phyloP scores from a whole-genome alignment of 2,797 vertebrate species.

The Crenichthys baileyi region DNA sequence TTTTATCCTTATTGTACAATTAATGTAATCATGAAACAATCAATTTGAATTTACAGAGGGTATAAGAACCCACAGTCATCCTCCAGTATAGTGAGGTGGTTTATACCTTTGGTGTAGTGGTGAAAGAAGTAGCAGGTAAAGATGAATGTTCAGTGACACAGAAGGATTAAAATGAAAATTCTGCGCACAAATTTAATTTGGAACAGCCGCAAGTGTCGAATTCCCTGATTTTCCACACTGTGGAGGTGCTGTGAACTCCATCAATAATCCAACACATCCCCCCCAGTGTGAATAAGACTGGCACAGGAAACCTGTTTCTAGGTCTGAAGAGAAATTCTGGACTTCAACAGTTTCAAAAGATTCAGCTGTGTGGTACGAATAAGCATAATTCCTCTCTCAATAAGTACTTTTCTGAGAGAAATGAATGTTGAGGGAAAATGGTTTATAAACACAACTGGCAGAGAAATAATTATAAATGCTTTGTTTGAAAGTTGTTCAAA shows the following conservation, averaged over 20 bases:
- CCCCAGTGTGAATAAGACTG: constrained; percentile 19
- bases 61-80: background rate
- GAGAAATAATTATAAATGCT: constrained; percentile 7
- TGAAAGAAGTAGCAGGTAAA: constrained; percentile 17
- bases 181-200: constrained; percentile 37
- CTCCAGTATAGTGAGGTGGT: constrained; percentile 8
- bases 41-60: background rate
- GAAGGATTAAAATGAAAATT: constrained; percentile 40
- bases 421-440: background rate
- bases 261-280: constrained; percentile 25
- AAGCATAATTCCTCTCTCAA: constrained; percentile 18
- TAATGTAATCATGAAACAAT: constrained; percentile 3
- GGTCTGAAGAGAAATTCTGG: constrained; percentile 44
- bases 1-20: background rate
- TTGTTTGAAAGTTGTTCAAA: constrained; percentile 3
- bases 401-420: background rate
- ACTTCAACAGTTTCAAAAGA: constrained; percentile 41
- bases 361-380: constrained; percentile 20
- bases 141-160: constrained; percentile 28
- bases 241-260: constrained; percentile 29
- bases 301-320: constrained; percentile 36
- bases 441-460: constrained; percentile 7
- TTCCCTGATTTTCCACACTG: constrained; percentile 41
- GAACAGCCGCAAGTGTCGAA: constrained; percentile 21
- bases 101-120: constrained; percentile 2